Evolutionary conservation across 2,888 invertebrate species (phyloP).

Genomic region (Crematogaster levior): DNA sequence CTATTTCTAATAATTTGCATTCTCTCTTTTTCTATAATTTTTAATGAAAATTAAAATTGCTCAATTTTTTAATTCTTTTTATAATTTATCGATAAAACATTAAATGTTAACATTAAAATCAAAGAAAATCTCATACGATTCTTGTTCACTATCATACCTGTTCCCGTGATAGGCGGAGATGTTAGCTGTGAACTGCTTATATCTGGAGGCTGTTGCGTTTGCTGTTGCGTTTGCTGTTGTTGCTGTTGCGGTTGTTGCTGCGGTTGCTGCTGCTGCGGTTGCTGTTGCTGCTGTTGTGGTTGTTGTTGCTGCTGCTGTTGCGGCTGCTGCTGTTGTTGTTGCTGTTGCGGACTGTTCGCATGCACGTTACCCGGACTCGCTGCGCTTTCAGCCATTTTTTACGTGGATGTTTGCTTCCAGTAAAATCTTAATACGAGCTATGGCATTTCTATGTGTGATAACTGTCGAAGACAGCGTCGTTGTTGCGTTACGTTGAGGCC

Average conservation of each 20-base stretch:
- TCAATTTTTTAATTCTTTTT: neutral
- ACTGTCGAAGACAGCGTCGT: constrained; percentile 28
- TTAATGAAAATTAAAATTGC: neutral
- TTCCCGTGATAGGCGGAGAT: constrained; percentile 84
- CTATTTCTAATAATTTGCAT: neutral
- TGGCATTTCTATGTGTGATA: constrained; percentile 49
- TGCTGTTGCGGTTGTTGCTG: constrained; percentile 78
- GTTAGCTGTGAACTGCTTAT: constrained; percentile 84
- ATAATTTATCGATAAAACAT: neutral
- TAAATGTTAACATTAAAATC: neutral
- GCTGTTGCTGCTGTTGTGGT: constrained; percentile 76
- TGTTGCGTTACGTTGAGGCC: constrained; percentile 36
- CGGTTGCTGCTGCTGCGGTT: constrained; percentile 72
- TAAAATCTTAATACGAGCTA: constrained; percentile 12
- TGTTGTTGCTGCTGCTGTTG: constrained; percentile 76
- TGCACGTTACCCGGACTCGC: constrained; percentile 80
- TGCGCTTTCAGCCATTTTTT: constrained; percentile 83
- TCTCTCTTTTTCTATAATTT: neutral
- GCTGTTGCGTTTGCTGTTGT: constrained; percentile 75
- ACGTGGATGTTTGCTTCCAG: constrained; percentile 35
- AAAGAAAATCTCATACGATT: constrained; percentile 26
- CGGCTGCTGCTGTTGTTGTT: constrained; percentile 72
- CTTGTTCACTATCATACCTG: constrained; percentile 78
- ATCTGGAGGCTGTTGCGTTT: constrained; percentile 82
- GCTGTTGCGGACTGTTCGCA: constrained; percentile 81